Conservation (phyloP, 2,113 vertebrate genomes). For the Zosterops hypoxanthus region DNA sequence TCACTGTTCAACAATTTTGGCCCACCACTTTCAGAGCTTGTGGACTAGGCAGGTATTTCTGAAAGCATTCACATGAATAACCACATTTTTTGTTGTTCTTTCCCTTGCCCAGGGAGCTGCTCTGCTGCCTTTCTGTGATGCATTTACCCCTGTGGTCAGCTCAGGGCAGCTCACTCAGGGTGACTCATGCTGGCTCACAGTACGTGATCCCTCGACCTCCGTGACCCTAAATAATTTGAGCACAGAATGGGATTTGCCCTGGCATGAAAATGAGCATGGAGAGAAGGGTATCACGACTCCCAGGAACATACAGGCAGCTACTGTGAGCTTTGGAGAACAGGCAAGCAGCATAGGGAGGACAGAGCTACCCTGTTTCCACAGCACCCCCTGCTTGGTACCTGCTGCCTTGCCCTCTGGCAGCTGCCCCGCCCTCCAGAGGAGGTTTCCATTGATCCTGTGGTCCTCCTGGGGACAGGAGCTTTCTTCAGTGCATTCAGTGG, state of each 20-base stretch:
- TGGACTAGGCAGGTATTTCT: not conserved
- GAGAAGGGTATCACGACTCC: not conserved
- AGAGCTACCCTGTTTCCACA: not conserved
- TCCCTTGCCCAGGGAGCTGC: not conserved
- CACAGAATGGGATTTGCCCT: not conserved
- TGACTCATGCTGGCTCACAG: not conserved
- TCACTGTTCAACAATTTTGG: not conserved
- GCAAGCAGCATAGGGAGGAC: not conserved
- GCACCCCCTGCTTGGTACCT: not conserved
- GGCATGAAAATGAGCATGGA: not conserved
- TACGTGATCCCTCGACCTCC: not conserved
- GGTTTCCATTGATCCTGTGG: not conserved
- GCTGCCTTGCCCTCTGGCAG: not conserved
- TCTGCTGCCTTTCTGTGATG: not conserved
- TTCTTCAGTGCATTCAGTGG: not conserved
- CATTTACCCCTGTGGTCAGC: not conserved
- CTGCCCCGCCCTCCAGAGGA: not conserved
- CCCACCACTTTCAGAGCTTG: not conserved
- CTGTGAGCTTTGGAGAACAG: not conserved
- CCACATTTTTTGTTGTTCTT: not conserved
- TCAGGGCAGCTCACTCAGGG: not conserved
- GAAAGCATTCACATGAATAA: not conserved
- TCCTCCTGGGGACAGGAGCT: not conserved
- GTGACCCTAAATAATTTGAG: not conserved
- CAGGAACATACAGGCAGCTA: not conserved